Base-by-base conservation (phyloP, 2,113 vertebrate genomes). In the Pangasianodon hypophthalmus region DNA sequence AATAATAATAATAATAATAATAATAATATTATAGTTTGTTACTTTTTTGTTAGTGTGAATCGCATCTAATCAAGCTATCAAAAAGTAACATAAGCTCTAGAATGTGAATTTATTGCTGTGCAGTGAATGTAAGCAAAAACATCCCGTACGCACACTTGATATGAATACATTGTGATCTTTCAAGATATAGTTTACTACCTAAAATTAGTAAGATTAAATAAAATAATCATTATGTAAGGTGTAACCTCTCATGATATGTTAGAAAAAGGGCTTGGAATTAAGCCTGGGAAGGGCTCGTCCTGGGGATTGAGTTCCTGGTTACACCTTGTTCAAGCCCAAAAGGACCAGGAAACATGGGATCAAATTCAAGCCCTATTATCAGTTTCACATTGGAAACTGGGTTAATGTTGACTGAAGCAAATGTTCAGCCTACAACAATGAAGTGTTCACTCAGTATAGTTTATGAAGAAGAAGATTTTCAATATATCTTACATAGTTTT, bases 401-500 rank as follows among this genome's bases (percentile, higher is more conserved):
- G 29, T 44, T 32, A 81, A 48, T 88, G 58, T 64, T 16, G 8
- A 16, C n/a, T 81, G 50, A 62, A 80, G 86, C 18, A 62, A 52
- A 75, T 58, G 9, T 79, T 81, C n/a, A 29, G 7, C 41, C 41
- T 58, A 26, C n/a, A 41, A 54, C 48, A 37, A 0, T 32, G 46
- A 7, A 77, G 46, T 86, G 69, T 44, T 29, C 6, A 41, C 18
- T 2, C 48, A 54, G n/a, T 50, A 21, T 37, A 77, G 44, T 32
- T n/a, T 14, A 16, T 69, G 29, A 48, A 11, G 86, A 37, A 37
- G 37, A 37, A 81, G 84, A 9, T 50, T 80, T 77, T 89, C 52
- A 52, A 54, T 75, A 16, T 60, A 56, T 80, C 52, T 85, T 62
- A 16, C 19, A 50, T 71, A 48, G 9, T 60, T 88, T 67, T 89